These are phyloP conservation scores for Odontophorus gujanensis DNA, from an alignment of 2,113 vertebrate genomes.

Conservation along the genomic window DNA sequence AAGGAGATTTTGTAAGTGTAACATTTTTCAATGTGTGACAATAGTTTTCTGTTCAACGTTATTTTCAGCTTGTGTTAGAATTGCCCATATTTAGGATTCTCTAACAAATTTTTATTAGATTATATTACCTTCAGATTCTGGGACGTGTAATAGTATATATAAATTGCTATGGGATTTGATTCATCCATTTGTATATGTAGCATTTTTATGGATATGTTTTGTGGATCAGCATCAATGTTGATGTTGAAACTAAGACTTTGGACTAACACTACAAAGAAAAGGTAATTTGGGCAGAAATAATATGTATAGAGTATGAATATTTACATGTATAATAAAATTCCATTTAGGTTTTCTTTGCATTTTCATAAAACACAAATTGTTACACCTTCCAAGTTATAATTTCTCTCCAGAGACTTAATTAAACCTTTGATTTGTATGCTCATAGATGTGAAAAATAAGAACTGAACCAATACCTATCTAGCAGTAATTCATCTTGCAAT, in stretches of 20 bases:
- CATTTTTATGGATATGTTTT: not conserved
- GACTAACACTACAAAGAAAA: not conserved
- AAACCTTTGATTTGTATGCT: not conserved
- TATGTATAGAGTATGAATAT: no score
- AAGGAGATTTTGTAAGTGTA: rapidly evolving
- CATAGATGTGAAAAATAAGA: not conserved
- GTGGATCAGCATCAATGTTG: not conserved
- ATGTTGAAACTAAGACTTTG: not conserved
- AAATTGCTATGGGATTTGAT: not conserved
- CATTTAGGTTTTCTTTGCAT: not conserved
- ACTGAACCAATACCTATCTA: not conserved
- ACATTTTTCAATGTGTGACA: not conserved
- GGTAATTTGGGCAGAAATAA: not conserved
- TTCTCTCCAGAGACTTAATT: slow-evolving; percentile 17
- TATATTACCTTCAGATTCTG: not conserved
- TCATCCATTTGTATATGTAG: not conserved
- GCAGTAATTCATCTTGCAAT: not conserved
- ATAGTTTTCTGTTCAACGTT: not conserved
- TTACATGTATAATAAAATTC: not conserved
- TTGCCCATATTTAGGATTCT: not conserved
- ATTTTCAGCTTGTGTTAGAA: not conserved
- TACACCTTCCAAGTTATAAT: not conserved
- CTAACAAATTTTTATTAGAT: rapidly evolving
- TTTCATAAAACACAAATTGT: not conserved
- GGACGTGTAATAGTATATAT: not conserved